These are phyloP conservation scores for Leptocoma aspasia DNA, from an alignment of 2,113 vertebrate species.

Conservation along the genomic window DNA sequence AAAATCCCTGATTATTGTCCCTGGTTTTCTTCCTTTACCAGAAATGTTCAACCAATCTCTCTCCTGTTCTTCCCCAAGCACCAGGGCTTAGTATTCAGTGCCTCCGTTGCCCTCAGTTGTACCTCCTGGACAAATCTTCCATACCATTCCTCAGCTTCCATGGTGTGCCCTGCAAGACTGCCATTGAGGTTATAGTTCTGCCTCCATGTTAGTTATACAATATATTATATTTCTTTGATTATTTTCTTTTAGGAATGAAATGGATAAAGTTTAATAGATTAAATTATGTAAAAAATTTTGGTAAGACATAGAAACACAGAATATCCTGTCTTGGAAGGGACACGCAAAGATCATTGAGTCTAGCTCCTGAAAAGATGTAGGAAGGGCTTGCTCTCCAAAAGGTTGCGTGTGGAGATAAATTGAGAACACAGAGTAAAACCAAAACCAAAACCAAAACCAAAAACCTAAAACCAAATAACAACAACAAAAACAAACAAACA, in stretches of 20 bases:
- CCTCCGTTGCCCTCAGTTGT: neutral
- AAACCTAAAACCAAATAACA: too few species aligned
- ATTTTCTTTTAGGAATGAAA: neutral
- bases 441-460: neutral
- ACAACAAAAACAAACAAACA: neutral
- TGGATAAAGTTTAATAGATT: neutral
- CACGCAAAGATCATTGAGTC: neutral
- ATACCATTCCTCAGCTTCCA: neutral
- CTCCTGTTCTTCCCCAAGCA: neutral
- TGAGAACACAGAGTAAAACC: neutral
- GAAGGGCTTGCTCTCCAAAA: neutral
- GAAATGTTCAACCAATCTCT: neutral
- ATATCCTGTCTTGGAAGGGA: neutral
- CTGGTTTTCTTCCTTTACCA: neutral
- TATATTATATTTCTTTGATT: neutral
- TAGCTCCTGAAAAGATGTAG: neutral
- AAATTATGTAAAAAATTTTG: neutral
- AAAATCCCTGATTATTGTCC: neutral
- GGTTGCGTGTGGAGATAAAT: neutral
- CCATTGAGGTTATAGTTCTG: neutral
- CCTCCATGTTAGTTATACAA: too few species aligned
- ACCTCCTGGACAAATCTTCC: neutral
- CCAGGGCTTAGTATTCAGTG: neutral
- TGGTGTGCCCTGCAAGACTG: neutral
- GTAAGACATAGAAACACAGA: neutral